These are phyloP conservation scores for Apodemus speciosus DNA, from an alignment of 2,113 vertebrate genomes.

Conservation along the genomic window DNA sequence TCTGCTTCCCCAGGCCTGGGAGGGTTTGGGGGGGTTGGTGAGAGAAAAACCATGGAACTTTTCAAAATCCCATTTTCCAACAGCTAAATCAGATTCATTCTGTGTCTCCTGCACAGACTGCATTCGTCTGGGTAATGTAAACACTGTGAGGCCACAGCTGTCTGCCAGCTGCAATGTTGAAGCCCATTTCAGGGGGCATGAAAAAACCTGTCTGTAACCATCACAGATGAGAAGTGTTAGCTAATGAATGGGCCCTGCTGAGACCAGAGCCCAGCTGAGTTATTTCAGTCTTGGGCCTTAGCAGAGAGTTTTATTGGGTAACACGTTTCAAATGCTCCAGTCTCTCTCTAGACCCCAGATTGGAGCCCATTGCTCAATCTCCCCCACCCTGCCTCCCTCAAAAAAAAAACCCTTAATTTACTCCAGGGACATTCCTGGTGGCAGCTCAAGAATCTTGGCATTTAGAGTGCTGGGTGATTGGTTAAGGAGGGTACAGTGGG, in stretches of 20 bases:
- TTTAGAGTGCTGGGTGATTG: conserved; percentile 65
- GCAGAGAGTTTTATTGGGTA: conserved; percentile 80
- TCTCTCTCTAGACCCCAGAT: conserved; percentile 68
- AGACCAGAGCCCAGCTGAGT: conserved; percentile 79
- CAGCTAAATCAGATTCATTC: conserved; percentile 77
- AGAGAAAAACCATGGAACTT: conserved; percentile 71
- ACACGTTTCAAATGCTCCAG: conserved; percentile 79
- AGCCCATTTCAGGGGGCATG: conserved; percentile 80
- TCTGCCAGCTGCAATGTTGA: conserved; percentile 77
- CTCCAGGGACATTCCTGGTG: conserved; percentile 73
- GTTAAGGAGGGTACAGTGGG: conserved; percentile 36
- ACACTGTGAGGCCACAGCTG: conserved; percentile 79
- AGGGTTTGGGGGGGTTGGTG: background rate
- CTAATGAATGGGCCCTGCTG: conserved; percentile 81
- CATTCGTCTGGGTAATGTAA: conserved; percentile 80
- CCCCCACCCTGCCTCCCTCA: background rate
- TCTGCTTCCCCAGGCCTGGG: background rate
- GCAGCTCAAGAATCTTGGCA: conserved; percentile 67
- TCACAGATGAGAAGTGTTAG: conserved; percentile 83
- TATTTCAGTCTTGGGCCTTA: conserved; percentile 79
- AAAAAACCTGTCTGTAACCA: conserved; percentile 81
- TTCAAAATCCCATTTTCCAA: conserved; percentile 79
- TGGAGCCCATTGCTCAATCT: conserved; percentile 47
- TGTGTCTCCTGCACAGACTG: conserved; percentile 75
- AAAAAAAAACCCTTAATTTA: conserved; percentile 60